These are phyloP conservation scores for Apodemia zela DNA, from an alignment of 2,888 invertebrate species.

Conservation along the genomic window DNA sequence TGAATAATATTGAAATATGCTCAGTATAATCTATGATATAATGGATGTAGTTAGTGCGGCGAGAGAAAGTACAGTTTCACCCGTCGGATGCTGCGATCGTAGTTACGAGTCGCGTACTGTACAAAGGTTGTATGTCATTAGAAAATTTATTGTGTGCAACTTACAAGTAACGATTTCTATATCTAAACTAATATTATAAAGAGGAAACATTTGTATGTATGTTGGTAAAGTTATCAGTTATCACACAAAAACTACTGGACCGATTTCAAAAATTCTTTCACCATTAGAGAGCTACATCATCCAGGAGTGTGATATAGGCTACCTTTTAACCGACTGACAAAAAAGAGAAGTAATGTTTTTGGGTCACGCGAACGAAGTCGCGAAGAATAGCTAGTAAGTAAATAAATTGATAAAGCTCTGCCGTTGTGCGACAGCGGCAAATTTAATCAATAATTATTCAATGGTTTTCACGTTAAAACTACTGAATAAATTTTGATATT, in stretches of 20 bases:
- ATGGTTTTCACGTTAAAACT: neutral
- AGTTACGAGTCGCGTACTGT: neutral
- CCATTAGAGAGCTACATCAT: no score
- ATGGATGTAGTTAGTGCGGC: slow-evolving; percentile 2
- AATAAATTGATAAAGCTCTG: neutral
- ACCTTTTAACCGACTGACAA: no score
- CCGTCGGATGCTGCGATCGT: slow-evolving; percentile 43
- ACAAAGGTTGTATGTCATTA: slow-evolving; percentile 7
- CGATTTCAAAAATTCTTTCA: no score
- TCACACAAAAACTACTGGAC: no score
- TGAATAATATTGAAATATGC: neutral
- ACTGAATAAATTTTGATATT: no score
- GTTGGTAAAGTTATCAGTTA: no score
- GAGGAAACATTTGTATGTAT: no score
- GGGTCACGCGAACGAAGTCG: no score
- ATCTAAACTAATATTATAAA: no score
- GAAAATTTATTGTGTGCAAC: neutral
- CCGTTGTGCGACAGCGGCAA: neutral
- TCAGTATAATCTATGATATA: slow-evolving; percentile 2
- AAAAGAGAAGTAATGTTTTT: no score
- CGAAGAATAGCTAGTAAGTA: no score
- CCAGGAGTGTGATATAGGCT: no score
- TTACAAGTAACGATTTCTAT: neutral
- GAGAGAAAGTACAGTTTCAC: slow-evolving; percentile 56
- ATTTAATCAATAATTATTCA: neutral